A percentile compares a stretch with the other conserved stretches of the same genome.
Conservation (phyloP, 2,888 invertebrate genomes). For the Drosophila buzzatii region DNA sequence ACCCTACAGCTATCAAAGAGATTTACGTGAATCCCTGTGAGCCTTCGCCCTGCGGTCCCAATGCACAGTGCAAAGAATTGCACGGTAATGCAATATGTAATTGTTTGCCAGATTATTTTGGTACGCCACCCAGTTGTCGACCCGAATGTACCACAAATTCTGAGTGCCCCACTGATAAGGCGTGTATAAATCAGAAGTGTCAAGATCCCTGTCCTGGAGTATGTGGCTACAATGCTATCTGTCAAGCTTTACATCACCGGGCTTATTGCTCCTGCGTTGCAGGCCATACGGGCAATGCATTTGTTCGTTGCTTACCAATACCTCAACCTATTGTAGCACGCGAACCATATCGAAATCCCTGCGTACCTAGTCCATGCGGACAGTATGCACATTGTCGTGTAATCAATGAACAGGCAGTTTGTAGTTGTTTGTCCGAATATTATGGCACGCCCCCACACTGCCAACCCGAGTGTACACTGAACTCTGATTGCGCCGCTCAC, state of each 20-base stretch:
- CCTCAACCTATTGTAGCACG: slow-evolving; percentile 47
- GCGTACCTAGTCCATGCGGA: slow-evolving; percentile 89
- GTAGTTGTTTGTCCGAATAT: slow-evolving; percentile 88
- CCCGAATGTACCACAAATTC: slow-evolving; percentile 88
- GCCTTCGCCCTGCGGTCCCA: slow-evolving; percentile 91
- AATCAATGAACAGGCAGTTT: slow-evolving; percentile 87
- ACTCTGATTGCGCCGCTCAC: slow-evolving; percentile 89
- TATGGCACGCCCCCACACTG: slow-evolving; percentile 90
- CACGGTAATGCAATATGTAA: slow-evolving; percentile 88
- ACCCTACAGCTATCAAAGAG: slow-evolving; percentile 39
- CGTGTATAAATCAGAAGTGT: slow-evolving; percentile 88
- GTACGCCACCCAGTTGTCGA: slow-evolving; percentile 89
- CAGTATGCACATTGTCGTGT: slow-evolving; percentile 89
- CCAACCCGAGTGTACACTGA: slow-evolving; percentile 89
- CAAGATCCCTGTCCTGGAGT: slow-evolving; percentile 88
- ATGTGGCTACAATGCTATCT: slow-evolving; percentile 88
- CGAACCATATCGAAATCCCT: slow-evolving; percentile 86
- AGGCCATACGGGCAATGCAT: slow-evolving; percentile 90
- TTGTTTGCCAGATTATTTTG: slow-evolving; percentile 87
- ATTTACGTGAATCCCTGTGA: slow-evolving; percentile 88
- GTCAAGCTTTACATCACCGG: slow-evolving; percentile 87
- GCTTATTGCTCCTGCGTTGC: slow-evolving; percentile 88
- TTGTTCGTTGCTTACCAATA: slow-evolving; percentile 87
- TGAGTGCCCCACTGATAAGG: slow-evolving; percentile 87
- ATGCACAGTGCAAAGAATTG: slow-evolving; percentile 89